Conservation (phyloP, 1,140 invertebrate genomes). For the Drosophila paulistorum region DNA sequence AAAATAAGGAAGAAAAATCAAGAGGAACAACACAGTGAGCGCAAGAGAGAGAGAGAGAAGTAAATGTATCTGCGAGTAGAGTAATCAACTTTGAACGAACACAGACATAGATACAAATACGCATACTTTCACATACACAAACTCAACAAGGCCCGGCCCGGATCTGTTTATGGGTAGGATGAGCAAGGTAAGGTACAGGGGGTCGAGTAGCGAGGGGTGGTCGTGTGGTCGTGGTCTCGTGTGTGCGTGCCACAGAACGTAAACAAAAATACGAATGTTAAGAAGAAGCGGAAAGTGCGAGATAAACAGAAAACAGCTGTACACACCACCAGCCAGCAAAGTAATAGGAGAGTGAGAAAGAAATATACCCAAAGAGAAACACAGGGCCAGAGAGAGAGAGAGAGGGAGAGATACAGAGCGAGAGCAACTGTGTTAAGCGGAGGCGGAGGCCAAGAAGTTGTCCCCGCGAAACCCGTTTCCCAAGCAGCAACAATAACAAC, state of each 20-base stretch:
- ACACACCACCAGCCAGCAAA: conserved; percentile 56
- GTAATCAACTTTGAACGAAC: conserved; percentile 48
- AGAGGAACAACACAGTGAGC: not conserved
- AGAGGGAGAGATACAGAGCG: conserved; percentile 15
- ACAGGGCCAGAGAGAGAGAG: conserved; percentile 11
- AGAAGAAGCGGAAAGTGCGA: conserved; percentile 78
- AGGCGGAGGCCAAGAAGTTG: conserved; percentile 40
- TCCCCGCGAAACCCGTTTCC: conserved; percentile 70
- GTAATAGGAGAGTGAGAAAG: conserved; percentile 29
- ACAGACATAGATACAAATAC: conserved; percentile 20
- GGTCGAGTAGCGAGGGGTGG: not conserved
- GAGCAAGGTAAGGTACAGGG: not conserved
- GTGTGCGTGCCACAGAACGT: conserved; percentile 78
- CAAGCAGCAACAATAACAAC: conserved; percentile 27
- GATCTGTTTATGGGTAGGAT: not conserved
- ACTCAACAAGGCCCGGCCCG: conserved; percentile 12
- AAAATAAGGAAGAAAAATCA: not conserved
- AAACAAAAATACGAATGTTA: conserved; percentile 77
- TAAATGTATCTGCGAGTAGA: conserved; percentile 27
- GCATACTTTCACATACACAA: conserved; percentile 42
- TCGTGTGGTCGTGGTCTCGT: conserved; percentile 38
- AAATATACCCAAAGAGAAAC: conserved; percentile 2
- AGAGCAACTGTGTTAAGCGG: not conserved
- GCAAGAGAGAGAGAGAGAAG: conserved; percentile 10
- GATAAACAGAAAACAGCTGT: conserved; percentile 81